Evolutionary conservation across 2,113 vertebrate species (phyloP).

Genomic region (Falcunculus frontatus): DNA sequence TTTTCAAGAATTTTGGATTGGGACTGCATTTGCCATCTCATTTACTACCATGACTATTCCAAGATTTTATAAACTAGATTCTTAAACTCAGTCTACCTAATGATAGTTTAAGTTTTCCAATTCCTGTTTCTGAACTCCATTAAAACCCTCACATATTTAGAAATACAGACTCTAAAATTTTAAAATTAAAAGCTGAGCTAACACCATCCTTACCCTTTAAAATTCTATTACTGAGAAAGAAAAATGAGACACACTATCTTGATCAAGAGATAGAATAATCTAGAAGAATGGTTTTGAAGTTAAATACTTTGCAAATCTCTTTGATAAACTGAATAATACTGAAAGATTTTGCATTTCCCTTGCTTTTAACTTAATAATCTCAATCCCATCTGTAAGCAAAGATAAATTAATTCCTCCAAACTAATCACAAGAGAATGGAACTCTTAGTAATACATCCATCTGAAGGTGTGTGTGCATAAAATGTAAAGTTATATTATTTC

Average conservation of each 20-base stretch:
- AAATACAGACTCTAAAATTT: not conserved
- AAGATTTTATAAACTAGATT: not conserved
- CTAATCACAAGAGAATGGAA: not conserved
- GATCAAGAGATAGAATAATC: not conserved
- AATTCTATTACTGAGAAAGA: not conserved
- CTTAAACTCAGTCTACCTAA: not conserved
- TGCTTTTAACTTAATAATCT: not conserved
- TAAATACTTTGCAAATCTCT: not conserved
- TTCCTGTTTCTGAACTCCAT: not conserved
- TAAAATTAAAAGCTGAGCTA: not conserved
- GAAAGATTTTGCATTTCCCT: not conserved
- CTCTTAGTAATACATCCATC: not conserved
- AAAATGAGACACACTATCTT: not conserved
- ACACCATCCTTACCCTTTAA: not conserved
- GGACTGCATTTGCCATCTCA: not conserved
- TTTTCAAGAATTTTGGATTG: not conserved
- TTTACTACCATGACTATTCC: not conserved
- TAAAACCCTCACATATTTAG: not conserved
- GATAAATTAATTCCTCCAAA: not conserved
- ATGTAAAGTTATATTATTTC: not conserved
- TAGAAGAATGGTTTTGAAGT: not conserved
- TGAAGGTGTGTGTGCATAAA: not conserved
- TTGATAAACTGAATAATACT: not conserved
- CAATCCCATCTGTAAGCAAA: not conserved
- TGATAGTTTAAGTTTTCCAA: not conserved